phyloP scores from a whole-genome alignment of 2,797 vertebrate genomes.

The Bucorvus abyssinicus region DNA sequence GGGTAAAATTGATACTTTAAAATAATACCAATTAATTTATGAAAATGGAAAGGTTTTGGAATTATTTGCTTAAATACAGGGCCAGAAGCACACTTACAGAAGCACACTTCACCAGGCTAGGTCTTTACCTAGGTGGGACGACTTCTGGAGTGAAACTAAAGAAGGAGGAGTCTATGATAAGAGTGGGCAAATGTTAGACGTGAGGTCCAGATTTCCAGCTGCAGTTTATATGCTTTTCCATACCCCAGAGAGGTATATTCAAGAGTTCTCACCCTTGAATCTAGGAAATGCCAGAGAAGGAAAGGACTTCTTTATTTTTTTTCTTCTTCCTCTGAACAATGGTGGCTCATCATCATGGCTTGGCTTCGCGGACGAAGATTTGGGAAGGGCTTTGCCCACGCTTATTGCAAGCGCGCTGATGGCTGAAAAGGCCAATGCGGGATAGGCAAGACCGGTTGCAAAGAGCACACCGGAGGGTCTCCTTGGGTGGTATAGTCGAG shows the following conservation, averaged over 20 bases:
- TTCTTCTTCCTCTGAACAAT: not conserved
- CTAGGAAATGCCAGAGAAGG: not conserved
- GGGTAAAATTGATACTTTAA: not conserved
- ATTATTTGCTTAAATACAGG: not conserved
- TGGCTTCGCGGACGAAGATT: too few relatives aligned
- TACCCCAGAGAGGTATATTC: not conserved
- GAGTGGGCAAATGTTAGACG: not conserved
- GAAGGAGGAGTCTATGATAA: not conserved
- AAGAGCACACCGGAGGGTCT: too few relatives aligned
- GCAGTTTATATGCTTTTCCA: not conserved
- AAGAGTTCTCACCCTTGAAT: not conserved
- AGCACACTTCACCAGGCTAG: not conserved
- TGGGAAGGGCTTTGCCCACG: too few relatives aligned
- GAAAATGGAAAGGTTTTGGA: not conserved
- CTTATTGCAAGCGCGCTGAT: too few relatives aligned
- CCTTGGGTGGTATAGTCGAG: too few relatives aligned
- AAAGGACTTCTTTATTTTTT: rapidly evolving
- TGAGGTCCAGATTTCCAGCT: not conserved
- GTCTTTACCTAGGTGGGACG: not conserved
- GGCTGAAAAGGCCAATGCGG: too few relatives aligned
- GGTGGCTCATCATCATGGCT: too few relatives aligned
- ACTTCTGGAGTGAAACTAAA: not conserved
- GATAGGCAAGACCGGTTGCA: too few relatives aligned
- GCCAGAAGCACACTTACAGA: not conserved
- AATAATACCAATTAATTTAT: not conserved